These are phyloP conservation scores for Hypsopygia costalis DNA, from an alignment of 2,888 invertebrate genomes.

Conservation along the genomic window DNA sequence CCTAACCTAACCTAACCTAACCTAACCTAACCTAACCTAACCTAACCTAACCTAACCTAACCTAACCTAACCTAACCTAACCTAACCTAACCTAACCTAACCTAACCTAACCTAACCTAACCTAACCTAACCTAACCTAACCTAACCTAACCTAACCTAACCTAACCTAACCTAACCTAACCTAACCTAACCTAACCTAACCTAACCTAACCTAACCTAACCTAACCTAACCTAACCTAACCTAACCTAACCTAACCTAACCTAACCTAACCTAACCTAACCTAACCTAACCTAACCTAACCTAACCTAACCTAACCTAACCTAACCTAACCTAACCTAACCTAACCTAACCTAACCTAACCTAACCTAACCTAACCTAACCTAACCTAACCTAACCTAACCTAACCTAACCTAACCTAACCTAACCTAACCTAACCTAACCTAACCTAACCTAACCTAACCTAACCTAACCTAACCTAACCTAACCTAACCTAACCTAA, in stretches of 20 bases:
- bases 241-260: slow-evolving; percentile 6
- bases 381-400: slow-evolving; percentile 20
- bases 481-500: slow-evolving; percentile 13
- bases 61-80: slow-evolving; percentile 10
- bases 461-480: slow-evolving; percentile 12
- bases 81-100: slow-evolving; percentile 12
- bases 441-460: slow-evolving; percentile 12
- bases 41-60: slow-evolving; percentile 15
- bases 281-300: slow-evolving; percentile 23
- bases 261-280: slow-evolving; percentile 18
- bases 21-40: slow-evolving; percentile 15
- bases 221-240: slow-evolving; percentile 13
- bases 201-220: slow-evolving; percentile 14
- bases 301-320: slow-evolving; percentile 16
- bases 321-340: slow-evolving; percentile 14
- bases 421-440: slow-evolving; percentile 14
- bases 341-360: slow-evolving; percentile 13
- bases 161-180: slow-evolving; percentile 20
- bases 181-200: slow-evolving; percentile 25
- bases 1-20: slow-evolving; percentile 17
- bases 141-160: slow-evolving; percentile 17
- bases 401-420: too few species aligned
- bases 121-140: slow-evolving; percentile 17
- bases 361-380: slow-evolving; percentile 16
- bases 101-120: slow-evolving; percentile 15